Evolutionary conservation across 2,888 invertebrate species (phyloP), one percentile per base, ranked within the genome.

Genomic region (Heliconius charithonia): DNA sequence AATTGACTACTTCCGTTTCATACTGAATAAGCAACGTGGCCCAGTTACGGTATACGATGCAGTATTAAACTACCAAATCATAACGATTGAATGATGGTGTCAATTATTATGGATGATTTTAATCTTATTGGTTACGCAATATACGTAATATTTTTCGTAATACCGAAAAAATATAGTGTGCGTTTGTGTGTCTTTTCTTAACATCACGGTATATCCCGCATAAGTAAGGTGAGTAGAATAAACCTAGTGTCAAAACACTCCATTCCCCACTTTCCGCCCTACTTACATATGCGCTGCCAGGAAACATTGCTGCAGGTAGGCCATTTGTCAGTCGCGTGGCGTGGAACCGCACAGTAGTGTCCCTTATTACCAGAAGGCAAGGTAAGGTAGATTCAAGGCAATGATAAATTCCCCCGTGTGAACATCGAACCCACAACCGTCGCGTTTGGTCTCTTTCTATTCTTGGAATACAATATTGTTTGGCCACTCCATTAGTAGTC

Each of bases 21-120:
- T 67, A 37, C 37, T 67, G 37, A 67, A 67, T 67, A 67, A 32
- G 67, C n/a, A n/a, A 67, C 67, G 67, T 37, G 67, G 67, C 67
- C 67, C 67, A 67, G 67, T 67, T 67, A 67, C n/a, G 32, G 10
- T 66, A 7, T 7, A 59, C 29, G 32, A 29, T 32, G 22, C 65
- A 29, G 29, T 63, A 63, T 27, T 63, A 10, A 63, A 63, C 27
- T n/a, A 59, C 59, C 59, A n/a, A 59, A 19, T 59, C 59, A 51
- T 19, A 59, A 9, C 59, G n/a, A 59, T n/a, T 59, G 59, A 59
- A 59, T 56, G 22, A 56, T 51, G 51, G 51, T 51, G 51, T 51
- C 51, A 51, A 51, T 51, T 51, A 51, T 51, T 51, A 22, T 51
- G 51, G 19, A 51, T 59, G 59, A 59, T 59, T 59, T 59, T 59